phyloP scores from a whole-genome alignment of 2,888 invertebrate species.

The Pachydiplax longipennis region DNA sequence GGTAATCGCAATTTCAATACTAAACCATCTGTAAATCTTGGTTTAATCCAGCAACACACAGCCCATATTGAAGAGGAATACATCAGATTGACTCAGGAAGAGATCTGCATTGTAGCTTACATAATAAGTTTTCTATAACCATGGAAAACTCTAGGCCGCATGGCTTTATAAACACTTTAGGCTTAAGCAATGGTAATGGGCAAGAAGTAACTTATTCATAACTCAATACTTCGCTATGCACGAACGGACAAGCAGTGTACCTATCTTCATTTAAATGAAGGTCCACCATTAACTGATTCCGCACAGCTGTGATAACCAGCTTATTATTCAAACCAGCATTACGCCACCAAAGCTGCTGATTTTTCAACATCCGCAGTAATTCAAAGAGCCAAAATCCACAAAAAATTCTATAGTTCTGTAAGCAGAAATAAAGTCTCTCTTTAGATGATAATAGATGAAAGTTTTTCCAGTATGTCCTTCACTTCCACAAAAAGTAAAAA shows the following conservation, averaged over 20 bases:
- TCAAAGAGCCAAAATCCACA: background rate
- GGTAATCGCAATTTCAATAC: background rate
- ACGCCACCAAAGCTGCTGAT: background rate
- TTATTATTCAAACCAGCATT: background rate
- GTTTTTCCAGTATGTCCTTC: background rate
- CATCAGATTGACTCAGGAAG: background rate
- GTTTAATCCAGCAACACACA: background rate
- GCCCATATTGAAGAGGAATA: background rate
- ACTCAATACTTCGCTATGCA: background rate
- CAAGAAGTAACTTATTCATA: background rate
- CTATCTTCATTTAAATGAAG: slow-evolving; percentile 14
- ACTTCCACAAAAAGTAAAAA: background rate
- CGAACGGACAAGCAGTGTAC: slow-evolving; percentile 6
- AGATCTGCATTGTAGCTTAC: background rate
- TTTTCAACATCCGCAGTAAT: background rate
- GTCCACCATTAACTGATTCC: slow-evolving; percentile 6
- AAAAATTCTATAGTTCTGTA: background rate
- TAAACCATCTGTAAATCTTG: background rate
- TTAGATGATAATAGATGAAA: background rate
- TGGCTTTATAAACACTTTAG: background rate
- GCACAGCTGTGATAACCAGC: slow-evolving; percentile 2
- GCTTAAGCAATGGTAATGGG: background rate
- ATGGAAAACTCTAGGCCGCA: background rate
- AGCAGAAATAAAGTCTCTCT: background rate
- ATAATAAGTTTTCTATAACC: background rate